phyloP scores from a whole-genome alignment of 2,113 vertebrate species.

The Macroglossus sobrinus region DNA sequence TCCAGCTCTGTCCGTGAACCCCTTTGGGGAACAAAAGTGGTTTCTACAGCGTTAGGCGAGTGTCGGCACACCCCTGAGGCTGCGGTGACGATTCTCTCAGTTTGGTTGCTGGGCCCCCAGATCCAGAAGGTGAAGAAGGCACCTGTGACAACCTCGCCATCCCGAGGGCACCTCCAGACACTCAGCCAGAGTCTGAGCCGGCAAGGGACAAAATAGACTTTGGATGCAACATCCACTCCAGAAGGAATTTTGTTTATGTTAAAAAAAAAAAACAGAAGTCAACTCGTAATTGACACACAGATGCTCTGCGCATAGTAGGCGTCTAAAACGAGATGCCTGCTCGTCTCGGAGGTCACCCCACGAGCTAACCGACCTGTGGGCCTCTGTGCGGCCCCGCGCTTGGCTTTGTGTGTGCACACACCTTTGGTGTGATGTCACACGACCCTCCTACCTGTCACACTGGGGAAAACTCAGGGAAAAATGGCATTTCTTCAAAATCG shows the following conservation, averaged over 20 bases:
- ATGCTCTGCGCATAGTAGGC: not conserved
- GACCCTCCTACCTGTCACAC: not conserved
- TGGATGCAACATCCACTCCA: not conserved
- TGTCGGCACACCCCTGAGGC: not conserved
- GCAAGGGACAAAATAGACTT: not conserved
- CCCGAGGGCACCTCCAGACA: too few relatives aligned
- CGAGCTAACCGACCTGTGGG: not conserved
- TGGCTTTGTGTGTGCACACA: not conserved
- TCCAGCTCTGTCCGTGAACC: not conserved
- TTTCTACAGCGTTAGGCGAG: not conserved
- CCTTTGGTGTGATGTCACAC: not conserved
- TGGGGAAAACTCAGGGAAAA: not conserved
- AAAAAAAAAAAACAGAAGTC: not conserved
- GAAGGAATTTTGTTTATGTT: not conserved
- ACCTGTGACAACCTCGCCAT: not conserved
- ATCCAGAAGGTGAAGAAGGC: too few relatives aligned
- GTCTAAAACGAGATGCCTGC: not conserved
- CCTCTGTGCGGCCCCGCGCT: not conserved
- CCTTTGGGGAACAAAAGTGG: not conserved
- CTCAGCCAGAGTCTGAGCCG: not conserved
- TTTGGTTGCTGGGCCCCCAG: not conserved
- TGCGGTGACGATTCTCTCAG: not conserved
- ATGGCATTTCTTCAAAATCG: not conserved
- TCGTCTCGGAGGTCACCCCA: not conserved
- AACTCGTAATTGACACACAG: not conserved